Conservation (phyloP, 2,888 invertebrate species). For the Eupithecia subumbrata region DNA sequence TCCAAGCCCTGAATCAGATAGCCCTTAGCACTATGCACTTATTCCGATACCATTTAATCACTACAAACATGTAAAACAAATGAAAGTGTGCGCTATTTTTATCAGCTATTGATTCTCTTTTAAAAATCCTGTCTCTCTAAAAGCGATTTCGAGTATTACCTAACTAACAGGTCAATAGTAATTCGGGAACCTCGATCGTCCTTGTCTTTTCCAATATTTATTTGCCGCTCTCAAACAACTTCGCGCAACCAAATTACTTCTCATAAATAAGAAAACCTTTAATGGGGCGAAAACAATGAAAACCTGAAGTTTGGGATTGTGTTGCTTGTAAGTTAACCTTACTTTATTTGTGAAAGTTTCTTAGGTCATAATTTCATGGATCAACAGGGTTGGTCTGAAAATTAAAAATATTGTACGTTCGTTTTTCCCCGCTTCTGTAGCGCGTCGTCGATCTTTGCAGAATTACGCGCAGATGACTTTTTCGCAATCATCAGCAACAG, state of each 20-base stretch:
- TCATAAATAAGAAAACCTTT: conserved; percentile 18
- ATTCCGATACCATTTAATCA: not conserved
- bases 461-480: too few species aligned
- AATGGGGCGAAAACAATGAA: conserved; percentile 2
- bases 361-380: not conserved
- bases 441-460: too few species aligned
- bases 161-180: conserved; percentile 37
- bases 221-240: conserved; percentile 27
- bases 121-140: not conserved
- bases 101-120: not conserved
- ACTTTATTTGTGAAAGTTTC: not conserved
- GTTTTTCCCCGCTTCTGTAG: too few species aligned
- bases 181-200: conserved; percentile 33
- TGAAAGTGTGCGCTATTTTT: not conserved
- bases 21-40: not conserved
- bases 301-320: not conserved
- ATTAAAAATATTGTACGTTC: not conserved
- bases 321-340: not conserved
- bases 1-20: not conserved
- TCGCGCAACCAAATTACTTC: conserved; percentile 20
- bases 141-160: conserved; percentile 27
- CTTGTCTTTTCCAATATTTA: conserved; percentile 36
- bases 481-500: too few species aligned
- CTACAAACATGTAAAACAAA: not conserved
- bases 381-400: not conserved